Evolutionary conservation across 2,888 invertebrate species (phyloP).

Genomic region (Myathropa florea): DNA sequence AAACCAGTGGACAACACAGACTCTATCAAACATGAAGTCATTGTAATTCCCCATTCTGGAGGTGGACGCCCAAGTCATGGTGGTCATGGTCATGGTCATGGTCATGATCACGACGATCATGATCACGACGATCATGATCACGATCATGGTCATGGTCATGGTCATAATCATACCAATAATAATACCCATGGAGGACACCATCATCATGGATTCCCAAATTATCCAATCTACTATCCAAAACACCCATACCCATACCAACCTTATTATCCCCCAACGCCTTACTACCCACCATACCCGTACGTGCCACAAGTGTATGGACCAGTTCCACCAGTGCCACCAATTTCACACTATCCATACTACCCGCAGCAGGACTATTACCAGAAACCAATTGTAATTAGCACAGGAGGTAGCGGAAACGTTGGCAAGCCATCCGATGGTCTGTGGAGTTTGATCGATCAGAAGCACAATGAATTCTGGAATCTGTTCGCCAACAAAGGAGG

Average conservation of each 20-base stretch:
- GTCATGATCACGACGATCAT: not conserved
- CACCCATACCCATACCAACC: constrained; percentile 16
- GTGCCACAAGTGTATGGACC: constrained; percentile 10
- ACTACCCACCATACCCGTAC: constrained; percentile 33
- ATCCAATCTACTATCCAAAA: constrained; percentile 1
- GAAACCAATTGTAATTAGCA: not conserved
- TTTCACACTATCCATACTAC: not conserved
- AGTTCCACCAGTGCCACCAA: constrained; percentile 1
- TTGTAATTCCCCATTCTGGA: constrained; percentile 1
- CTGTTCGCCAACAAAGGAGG: constrained; percentile 1
- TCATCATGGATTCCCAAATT: not conserved
- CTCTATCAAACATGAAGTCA: not conserved
- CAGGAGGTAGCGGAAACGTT: not conserved
- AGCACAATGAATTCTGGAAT: constrained; percentile 33
- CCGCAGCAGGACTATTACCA: not conserved
- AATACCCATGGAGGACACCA: not conserved
- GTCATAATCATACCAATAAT: not conserved
- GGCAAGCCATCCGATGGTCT: constrained; percentile 7
- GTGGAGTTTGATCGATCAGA: constrained; percentile 38
- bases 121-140: too few species aligned
- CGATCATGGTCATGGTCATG: not conserved
- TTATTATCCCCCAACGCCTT: constrained; percentile 14
- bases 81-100: not conserved
- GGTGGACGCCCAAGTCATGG: not conserved
- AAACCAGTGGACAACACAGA: not conserved